A percentile compares a stretch with the other conserved stretches of the same genome.
Conservation (phyloP, 2,797 vertebrate genomes). For the Natrix natrix region DNA sequence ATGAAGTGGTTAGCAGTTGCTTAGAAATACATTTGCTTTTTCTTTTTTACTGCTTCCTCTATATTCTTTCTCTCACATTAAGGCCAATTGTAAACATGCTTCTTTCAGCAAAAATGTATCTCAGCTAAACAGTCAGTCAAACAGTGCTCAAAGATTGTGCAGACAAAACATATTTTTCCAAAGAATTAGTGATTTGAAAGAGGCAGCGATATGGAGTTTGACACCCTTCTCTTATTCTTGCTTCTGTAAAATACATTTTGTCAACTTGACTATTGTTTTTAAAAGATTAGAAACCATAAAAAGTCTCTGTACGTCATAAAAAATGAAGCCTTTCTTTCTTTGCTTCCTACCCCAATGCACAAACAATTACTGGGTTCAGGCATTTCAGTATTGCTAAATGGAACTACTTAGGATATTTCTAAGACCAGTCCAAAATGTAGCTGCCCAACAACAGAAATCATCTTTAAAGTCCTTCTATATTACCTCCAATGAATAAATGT, state of each 20-base stretch:
- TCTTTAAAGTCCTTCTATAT: neutral
- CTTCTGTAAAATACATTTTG: neutral
- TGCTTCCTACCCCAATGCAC: neutral
- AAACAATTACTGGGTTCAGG: neutral
- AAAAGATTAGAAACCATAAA: neutral
- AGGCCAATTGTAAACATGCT: neutral
- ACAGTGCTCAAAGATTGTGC: neutral
- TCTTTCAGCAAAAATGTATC: neutral
- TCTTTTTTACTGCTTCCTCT: neutral
- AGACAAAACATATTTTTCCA: neutral
- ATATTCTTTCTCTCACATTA: neutral
- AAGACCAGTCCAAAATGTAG: neutral
- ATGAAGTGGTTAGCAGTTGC: neutral
- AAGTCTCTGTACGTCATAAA: neutral
- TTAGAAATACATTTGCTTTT: neutral
- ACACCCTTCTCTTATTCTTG: neutral
- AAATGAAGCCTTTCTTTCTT: neutral
- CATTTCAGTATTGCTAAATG: neutral
- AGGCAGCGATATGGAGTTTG: neutral
- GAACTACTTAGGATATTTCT: neutral
- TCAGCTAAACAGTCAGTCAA: neutral
- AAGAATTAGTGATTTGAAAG: neutral
- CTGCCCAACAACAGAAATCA: neutral
- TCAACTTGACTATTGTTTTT: neutral
- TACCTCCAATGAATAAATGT: neutral